Evolutionary conservation across 2,797 vertebrate genomes (phyloP).

Genomic region (Myotis planiceps): DNA sequence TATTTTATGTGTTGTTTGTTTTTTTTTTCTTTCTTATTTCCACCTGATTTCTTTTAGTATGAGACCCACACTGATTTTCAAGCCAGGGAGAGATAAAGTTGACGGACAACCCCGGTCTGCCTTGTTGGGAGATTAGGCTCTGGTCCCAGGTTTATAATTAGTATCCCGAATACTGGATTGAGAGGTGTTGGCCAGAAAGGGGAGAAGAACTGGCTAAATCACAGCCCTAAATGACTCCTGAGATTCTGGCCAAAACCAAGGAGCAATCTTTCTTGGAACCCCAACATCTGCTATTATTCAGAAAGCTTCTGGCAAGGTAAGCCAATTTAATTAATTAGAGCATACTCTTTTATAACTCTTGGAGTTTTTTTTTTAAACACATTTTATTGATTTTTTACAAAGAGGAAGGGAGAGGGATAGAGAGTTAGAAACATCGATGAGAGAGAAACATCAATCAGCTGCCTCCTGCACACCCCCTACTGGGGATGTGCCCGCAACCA

Average conservation of each 20-base stretch:
- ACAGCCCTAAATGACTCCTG: slow-evolving; percentile 54
- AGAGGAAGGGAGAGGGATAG: too few species aligned
- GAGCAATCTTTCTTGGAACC: slow-evolving; percentile 42
- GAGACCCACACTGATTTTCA: not conserved
- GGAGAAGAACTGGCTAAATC: slow-evolving; percentile 22
- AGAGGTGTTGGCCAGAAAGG: slow-evolving; percentile 5
- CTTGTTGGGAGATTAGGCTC: not conserved
- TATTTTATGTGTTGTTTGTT: not conserved
- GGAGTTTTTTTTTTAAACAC: too few species aligned
- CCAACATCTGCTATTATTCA: slow-evolving; percentile 22
- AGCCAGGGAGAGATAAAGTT: not conserved
- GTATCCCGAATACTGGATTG: not conserved
- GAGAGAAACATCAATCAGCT: too few species aligned
- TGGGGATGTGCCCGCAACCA: too few species aligned
- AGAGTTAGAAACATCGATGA: too few species aligned
- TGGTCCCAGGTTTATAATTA: slow-evolving; percentile 39
- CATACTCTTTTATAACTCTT: not conserved
- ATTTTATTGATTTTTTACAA: too few species aligned
- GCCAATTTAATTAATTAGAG: slow-evolving; percentile 56
- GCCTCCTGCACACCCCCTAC: too few species aligned
- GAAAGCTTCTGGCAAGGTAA: slow-evolving; percentile 54
- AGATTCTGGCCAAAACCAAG: not conserved
- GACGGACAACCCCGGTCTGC: not conserved
- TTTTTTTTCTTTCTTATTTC: not conserved
- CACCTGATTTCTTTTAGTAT: not conserved